Evolutionary conservation across 1,140 invertebrate species (phyloP).

Genomic region (Bombus haemorrhoidalis): DNA sequence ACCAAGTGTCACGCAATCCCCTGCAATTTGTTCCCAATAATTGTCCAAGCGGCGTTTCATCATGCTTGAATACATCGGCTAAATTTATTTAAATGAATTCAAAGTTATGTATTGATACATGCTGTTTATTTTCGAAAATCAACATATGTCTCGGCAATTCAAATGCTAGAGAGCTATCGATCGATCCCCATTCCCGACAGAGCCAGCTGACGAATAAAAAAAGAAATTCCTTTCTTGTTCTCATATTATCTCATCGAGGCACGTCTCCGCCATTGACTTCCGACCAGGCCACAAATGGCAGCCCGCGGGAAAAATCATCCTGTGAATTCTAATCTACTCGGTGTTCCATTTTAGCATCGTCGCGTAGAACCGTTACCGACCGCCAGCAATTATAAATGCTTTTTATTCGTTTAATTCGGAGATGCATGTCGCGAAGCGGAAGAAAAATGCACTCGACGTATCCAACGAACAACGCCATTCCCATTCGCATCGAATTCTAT

Average conservation of each 20-base stretch:
- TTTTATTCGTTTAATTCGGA: not conserved
- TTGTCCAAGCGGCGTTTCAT: not conserved
- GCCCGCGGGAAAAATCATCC: slow-evolving; percentile 50
- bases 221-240: slow-evolving; percentile 26
- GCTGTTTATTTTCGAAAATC: no score
- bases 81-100: not conserved
- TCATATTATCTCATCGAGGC: slow-evolving; percentile 47
- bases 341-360: slow-evolving; percentile 43
- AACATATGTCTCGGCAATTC: not conserved
- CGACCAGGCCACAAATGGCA: slow-evolving; percentile 64
- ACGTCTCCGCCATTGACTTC: slow-evolving; percentile 63
- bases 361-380: slow-evolving; percentile 59
- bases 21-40: not conserved
- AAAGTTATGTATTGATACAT: not conserved
- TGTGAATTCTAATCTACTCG: slow-evolving; percentile 65
- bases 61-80: not conserved
- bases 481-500: not conserved
- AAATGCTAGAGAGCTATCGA: not conserved
- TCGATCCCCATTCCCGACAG: not conserved
- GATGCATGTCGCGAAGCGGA: not conserved
- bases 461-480: not conserved
- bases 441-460: not conserved
- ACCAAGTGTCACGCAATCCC: not conserved
- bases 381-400: slow-evolving; percentile 1
- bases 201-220: slow-evolving; percentile 22